phyloP scores from a whole-genome alignment of 2,888 invertebrate species.

The Papilio gigon region DNA sequence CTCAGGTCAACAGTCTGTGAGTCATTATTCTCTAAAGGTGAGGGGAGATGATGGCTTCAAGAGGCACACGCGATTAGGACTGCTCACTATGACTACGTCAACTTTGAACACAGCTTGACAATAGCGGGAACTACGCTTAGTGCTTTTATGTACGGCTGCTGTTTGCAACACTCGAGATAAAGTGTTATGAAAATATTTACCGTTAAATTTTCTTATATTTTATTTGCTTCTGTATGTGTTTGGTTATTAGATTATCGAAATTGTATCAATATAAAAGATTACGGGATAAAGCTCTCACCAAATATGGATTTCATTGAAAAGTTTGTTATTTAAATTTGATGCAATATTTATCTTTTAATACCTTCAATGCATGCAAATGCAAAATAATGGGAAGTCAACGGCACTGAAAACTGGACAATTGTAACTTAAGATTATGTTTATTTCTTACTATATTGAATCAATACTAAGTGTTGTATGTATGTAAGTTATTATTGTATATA shows the following conservation, averaged over 20 bases:
- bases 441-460: no score
- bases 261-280: neutral
- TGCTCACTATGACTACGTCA: constrained; percentile 30
- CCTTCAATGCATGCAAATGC: no score
- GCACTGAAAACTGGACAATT: no score
- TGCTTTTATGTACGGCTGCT: neutral
- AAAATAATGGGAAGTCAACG: no score
- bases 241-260: neutral
- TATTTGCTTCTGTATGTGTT: neutral
- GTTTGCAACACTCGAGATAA: constrained; percentile 15
- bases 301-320: neutral
- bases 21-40: constrained; percentile 59
- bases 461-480: neutral
- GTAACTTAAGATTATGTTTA: no score
- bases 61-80: constrained; percentile 32
- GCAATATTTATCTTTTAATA: no score
- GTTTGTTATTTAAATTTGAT: no score
- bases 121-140: constrained; percentile 7
- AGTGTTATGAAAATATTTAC: constrained; percentile 14
- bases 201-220: neutral
- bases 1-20: constrained; percentile 71
- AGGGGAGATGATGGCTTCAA: constrained; percentile 42
- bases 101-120: neutral
- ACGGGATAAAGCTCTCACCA: neutral
- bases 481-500: neutral